A percentile compares a stretch with the other conserved stretches of the same genome.
Evolutionary conservation across 1,140 invertebrate genomes (phyloP).

Genomic region (Araneus ventricosus): DNA sequence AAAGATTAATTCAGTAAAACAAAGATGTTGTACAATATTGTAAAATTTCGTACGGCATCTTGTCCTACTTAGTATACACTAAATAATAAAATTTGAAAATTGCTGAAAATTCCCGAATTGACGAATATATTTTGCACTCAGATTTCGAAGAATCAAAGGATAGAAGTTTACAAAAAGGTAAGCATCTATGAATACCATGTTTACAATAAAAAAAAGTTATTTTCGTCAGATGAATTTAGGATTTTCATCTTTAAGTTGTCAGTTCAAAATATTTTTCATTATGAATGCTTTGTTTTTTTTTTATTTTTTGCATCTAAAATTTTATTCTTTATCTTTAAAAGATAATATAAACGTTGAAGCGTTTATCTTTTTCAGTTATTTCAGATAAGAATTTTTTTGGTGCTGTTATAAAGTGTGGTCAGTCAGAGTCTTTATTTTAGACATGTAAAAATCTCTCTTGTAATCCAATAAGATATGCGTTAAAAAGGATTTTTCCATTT

Average conservation of each 20-base stretch:
- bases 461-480: not conserved
- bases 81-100: too few species aligned
- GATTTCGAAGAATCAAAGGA: not conserved
- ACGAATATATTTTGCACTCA: not conserved
- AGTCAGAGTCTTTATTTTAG: not conserved
- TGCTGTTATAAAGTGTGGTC: not conserved
- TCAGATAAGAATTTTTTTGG: not conserved
- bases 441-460: not conserved
- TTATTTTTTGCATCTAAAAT: not conserved
- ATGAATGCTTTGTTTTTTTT: not conserved
- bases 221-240: not conserved
- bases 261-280: not conserved
- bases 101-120: too few species aligned
- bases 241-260: not conserved
- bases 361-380: not conserved
- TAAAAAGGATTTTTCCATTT: constrained; percentile 23
- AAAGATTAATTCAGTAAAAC: too few species aligned
- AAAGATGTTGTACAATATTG: too few species aligned
- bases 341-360: not conserved
- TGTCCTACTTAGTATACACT: too few species aligned
- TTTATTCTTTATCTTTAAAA: not conserved
- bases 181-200: not conserved
- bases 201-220: not conserved
- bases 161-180: not conserved
- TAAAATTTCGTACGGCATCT: too few species aligned